Evolutionary conservation across 2,113 vertebrate genomes (phyloP).

Genomic region (Otocyon megalotis): DNA sequence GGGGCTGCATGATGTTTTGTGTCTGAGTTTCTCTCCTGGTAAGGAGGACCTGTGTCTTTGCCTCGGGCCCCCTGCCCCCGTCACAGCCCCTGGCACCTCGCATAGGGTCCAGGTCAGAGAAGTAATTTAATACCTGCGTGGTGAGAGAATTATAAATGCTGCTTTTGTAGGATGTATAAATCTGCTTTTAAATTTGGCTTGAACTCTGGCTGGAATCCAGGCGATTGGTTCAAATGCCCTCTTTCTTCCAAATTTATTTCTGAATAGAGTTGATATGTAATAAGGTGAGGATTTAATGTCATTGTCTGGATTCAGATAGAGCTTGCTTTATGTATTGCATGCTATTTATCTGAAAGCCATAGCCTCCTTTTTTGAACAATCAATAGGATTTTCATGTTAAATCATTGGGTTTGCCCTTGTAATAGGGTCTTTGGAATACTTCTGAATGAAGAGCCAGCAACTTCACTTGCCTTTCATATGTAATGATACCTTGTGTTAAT

Average conservation of each 20-base stretch:
- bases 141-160: conserved; percentile 57
- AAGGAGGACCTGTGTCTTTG: not conserved
- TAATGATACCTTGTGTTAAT: not conserved
- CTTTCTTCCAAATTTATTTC: conserved; percentile 29
- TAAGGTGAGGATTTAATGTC: not conserved
- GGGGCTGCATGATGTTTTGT: not conserved
- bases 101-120: not conserved
- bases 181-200: conserved; percentile 68
- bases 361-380: not conserved
- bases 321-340: not conserved
- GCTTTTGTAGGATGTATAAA: conserved; percentile 63
- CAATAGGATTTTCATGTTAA: not conserved
- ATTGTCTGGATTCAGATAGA: not conserved
- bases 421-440: conserved; percentile 8
- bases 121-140: not conserved
- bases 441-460: conserved; percentile 50
- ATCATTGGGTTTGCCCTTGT: not conserved
- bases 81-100: not conserved
- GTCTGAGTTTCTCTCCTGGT: not conserved
- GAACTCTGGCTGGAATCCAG: conserved; percentile 22
- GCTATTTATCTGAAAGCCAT: not conserved
- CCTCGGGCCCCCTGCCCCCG: not conserved
- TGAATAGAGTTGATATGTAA: not conserved
- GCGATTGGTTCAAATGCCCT: conserved; percentile 49
- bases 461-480: not conserved